A percentile compares a stretch with the other conserved stretches of the same genome.
Evolutionary conservation across 1,140 invertebrate genomes (phyloP).

Genomic region (Drosophila aff.): DNA sequence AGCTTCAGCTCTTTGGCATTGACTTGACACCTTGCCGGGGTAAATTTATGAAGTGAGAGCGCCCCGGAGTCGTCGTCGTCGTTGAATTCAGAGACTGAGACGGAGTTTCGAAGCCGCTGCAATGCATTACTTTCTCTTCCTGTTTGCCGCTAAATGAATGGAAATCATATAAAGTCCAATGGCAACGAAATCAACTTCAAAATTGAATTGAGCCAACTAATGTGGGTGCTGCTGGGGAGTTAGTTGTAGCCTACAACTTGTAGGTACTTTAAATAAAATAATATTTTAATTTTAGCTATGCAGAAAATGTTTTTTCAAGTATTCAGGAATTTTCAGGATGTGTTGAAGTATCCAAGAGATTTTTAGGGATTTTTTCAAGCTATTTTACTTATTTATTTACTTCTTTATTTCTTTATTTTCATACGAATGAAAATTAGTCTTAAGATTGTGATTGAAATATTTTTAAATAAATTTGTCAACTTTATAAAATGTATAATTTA

Average conservation of each 20-base stretch:
- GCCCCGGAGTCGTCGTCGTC: slow-evolving; percentile 35
- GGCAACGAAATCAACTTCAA: slow-evolving; percentile 34
- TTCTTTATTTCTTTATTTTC: no score
- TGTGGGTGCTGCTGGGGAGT: slow-evolving; percentile 28
- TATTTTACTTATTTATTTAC: no score
- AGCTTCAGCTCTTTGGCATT: slow-evolving; percentile 69
- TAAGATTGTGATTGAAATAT: background rate
- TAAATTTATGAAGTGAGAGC: slow-evolving; percentile 81
- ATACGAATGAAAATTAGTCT: no score
- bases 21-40: slow-evolving; percentile 76
- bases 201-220: slow-evolving; percentile 37
- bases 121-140: slow-evolving; percentile 81
- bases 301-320: background rate
- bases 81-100: slow-evolving; percentile 24
- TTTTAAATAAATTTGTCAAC: no score
- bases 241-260: no score
- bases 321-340: background rate
- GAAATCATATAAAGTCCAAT: slow-evolving; percentile 63
- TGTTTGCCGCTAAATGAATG: slow-evolving; percentile 76
- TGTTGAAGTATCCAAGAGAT: background rate
- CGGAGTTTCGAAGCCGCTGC: slow-evolving; percentile 38
- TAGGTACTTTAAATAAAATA: background rate
- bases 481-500: no score
- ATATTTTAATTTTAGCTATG: background rate
- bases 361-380: background rate